Base-by-base conservation (phyloP, 2,113 vertebrate species). In the Entelurus aequoreus region DNA sequence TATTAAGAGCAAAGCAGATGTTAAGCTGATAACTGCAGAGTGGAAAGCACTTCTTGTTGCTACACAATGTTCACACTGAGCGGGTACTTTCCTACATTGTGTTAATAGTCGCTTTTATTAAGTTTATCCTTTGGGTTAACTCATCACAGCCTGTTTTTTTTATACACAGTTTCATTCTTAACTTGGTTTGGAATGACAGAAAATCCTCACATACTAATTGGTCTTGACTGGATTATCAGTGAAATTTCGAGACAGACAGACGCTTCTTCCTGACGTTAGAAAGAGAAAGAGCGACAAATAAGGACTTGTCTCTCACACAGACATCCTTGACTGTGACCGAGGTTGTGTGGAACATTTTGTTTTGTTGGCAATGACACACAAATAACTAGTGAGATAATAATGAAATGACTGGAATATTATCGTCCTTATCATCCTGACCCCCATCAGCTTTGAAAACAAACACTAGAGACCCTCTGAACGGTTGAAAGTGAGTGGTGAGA, bases 231-330 rank as follows among this genome's bases (percentile, higher is more conserved):
- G 37, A 42, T 56, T 19, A 42, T 42, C 54, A 55, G 12, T n/a
- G 15, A 16, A 40, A 37, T 42, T 42, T n/a, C n/a, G 9, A 40
- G 55, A 42, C 3, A 57, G 40, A 72, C 54, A 60, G 55, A 54
- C 38, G 14, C 57, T 28, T 48, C 46, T 53, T 63, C 42, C 4
- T 46, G 42, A 46, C 12, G 11, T 46, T 46, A 37, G 52, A n/a
- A 51, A 66, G 14, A 44, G 72, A 54, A 67, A 76, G 66, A 71
- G 60, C 38, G 74, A 81, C 79, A 81, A 81, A 84, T 83, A 82
- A 73, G 78, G 82, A 71, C 64, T 74, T 81, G 71, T 79, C 65
- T 79, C 65, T 74, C 16, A 8, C 46, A 8, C 46, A 62, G 48
- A 48, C 54, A 62, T 62, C 55, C 37, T 66, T 71, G 55, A 66